These are phyloP conservation scores for Pseudochirops cupreus DNA, from an alignment of 2,797 vertebrate genomes.

Conservation along the genomic window DNA sequence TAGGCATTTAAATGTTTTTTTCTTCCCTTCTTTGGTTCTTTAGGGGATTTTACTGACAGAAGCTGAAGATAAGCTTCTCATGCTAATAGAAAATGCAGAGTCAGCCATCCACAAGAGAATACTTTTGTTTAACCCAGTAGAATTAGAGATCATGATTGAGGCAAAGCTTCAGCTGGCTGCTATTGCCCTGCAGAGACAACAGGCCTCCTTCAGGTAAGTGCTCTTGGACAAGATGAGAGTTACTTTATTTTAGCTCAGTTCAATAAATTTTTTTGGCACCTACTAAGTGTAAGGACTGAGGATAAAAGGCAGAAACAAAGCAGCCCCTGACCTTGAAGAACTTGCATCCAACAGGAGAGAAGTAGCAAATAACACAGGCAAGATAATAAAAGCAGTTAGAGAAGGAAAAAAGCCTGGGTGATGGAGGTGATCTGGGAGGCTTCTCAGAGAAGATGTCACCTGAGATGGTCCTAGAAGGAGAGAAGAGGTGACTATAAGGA, in stretches of 20 bases:
- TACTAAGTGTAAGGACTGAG: neutral
- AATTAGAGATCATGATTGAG: slow-evolving; percentile 89
- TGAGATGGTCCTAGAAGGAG: neutral
- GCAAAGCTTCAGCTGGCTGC: slow-evolving; percentile 89
- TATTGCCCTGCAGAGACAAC: slow-evolving; percentile 90
- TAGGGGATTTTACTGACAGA: slow-evolving; percentile 90
- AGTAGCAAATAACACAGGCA: neutral
- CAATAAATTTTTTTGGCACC: neutral
- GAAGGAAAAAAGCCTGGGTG: neutral
- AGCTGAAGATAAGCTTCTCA: slow-evolving; percentile 84
- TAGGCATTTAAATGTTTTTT: neutral
- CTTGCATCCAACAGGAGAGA: neutral
- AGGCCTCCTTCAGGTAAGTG: slow-evolving; percentile 87
- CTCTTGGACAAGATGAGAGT: neutral
- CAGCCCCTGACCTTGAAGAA: neutral
- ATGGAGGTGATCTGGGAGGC: neutral
- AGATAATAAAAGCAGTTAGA: neutral
- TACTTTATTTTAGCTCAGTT: neutral
- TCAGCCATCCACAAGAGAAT: slow-evolving; percentile 65
- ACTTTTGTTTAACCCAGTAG: slow-evolving; percentile 80
- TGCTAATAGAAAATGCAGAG: slow-evolving; percentile 80
- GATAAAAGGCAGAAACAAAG: neutral
- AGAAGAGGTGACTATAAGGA: neutral
- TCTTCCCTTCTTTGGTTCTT: slow-evolving; percentile 24
- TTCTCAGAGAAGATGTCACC: neutral